These are phyloP conservation scores for Goniozus legneri DNA, from an alignment of 1,140 invertebrate species.

Conservation along the genomic window DNA sequence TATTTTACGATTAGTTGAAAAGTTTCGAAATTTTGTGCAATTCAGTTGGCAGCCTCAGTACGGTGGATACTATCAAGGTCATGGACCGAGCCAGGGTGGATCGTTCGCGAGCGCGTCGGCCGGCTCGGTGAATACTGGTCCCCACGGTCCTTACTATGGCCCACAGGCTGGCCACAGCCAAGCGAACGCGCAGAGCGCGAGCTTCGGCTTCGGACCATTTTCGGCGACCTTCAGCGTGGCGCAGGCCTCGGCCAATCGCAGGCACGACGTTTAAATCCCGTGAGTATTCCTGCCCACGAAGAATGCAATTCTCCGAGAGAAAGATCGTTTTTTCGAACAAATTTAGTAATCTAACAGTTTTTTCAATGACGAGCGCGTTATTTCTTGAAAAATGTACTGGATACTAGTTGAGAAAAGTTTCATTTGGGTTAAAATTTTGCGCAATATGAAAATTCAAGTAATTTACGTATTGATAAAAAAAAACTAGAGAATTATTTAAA, in stretches of 20 bases:
- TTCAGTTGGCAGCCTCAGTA: conserved; percentile 6
- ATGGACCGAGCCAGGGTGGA: conserved; percentile 14
- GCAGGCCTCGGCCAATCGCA: conserved; percentile 12
- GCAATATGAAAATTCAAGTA: no score
- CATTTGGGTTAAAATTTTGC: no score
- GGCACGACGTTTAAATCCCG: background rate
- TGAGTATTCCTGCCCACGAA: background rate
- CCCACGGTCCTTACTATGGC: conserved; percentile 12
- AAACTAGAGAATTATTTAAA: no score
- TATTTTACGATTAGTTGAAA: no score
- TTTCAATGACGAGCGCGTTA: no score
- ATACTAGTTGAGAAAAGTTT: no score
- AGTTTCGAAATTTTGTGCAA: background rate
- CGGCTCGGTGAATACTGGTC: conserved; percentile 15
- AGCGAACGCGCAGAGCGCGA: conserved; percentile 32
- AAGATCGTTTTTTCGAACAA: no score
- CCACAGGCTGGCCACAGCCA: conserved; percentile 14
- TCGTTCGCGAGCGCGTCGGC: conserved; percentile 36
- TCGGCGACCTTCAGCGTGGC: conserved; percentile 32
- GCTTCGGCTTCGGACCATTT: conserved; percentile 35
- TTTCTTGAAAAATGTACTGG: no score
- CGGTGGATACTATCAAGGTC: conserved; percentile 19
- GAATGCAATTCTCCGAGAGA: no score
- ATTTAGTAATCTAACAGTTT: no score
- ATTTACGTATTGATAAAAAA: no score